Evolutionary conservation across 2,113 vertebrate genomes (phyloP).

Genomic region (Euleptes europaea): DNA sequence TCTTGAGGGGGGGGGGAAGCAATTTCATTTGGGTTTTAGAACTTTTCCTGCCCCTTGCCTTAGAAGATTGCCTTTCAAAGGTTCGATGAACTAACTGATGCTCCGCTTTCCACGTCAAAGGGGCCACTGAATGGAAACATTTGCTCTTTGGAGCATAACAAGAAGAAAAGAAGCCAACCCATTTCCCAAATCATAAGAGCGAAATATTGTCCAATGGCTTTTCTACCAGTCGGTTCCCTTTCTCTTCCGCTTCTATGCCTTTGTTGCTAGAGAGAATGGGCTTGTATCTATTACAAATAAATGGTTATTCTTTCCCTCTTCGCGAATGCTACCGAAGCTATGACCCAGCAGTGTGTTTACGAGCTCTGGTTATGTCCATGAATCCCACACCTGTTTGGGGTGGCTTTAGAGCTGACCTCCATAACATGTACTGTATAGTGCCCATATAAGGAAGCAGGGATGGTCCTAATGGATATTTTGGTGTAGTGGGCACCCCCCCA

Average conservation of each 20-base stretch:
- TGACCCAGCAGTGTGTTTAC: too few species aligned
- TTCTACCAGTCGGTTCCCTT: background rate
- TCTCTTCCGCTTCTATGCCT: background rate
- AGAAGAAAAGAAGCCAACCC: background rate
- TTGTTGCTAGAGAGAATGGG: background rate
- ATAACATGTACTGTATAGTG: too few species aligned
- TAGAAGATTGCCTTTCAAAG: conserved; percentile 65
- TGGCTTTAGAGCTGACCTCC: too few species aligned
- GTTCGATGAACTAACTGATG: conserved; percentile 53
- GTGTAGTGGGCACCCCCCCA: too few species aligned
- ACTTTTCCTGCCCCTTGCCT: conserved; percentile 39
- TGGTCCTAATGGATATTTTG: too few species aligned
- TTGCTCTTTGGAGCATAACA: conserved; percentile 38
- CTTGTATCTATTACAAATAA: background rate
- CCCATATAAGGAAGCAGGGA: too few species aligned
- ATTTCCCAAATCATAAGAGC: background rate
- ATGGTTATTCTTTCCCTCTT: background rate
- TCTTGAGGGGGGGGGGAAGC: background rate
- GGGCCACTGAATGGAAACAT: conserved; percentile 34
- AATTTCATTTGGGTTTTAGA: conserved; percentile 48
- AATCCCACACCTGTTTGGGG: too few species aligned
- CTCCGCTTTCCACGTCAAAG: conserved; percentile 48
- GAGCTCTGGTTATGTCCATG: too few species aligned
- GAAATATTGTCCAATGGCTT: background rate
- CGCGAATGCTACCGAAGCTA: background rate